Base-by-base conservation (phyloP, 2,113 vertebrate species). In the Laterallus jamaicensis region DNA sequence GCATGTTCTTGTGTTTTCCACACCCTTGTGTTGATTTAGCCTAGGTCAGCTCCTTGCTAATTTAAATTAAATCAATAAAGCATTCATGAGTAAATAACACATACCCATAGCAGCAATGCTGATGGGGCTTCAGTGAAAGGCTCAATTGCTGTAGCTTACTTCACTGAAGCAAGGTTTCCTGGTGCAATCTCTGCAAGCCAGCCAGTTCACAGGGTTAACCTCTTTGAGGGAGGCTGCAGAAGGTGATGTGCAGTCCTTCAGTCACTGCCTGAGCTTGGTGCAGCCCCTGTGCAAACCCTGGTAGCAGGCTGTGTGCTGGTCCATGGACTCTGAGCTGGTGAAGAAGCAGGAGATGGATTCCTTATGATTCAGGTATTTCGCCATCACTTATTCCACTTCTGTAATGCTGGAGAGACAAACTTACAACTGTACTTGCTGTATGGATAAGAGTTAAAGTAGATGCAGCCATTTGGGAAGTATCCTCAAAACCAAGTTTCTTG, bases 91-190 rank as follows among this genome's bases (percentile, higher is more conserved):
- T 76, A 86, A 90, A 76, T 32, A 83, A 62, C 70, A 22, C 2
- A 0, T 68, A 18, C 25, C 21, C 2, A 2, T 37, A 2, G 0
- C 0, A 12, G 26, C 1, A 5, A 25, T 91, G 64, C 52, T 85
- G 60, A 5, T 52, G 52, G 29, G 20, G 31, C 70, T 60, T 56
- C 22, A 42, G 42, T 15, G 63, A 85, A 21, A 16, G 9, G 1
- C 15, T 24, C 17, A 26, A 13, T 12, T 22, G 21, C 37, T 86
- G 44, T 37, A 64, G 50, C 66, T 86, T 14, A 24, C 15, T 58
- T 50, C 26, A 12, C 14, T 40, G 50, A 35, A 54, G 0, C 17
- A 42, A 82, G 32, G 24, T 35, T 85, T 83, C 56, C 25, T 0
- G 1, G 1, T 24, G 37, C 11, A 7, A 3, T 44, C 82, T 50